Evolutionary conservation across 2,797 vertebrate species (phyloP), one percentile per base, ranked within the genome.

Genomic region (Pangasius sanitwongsei): DNA sequence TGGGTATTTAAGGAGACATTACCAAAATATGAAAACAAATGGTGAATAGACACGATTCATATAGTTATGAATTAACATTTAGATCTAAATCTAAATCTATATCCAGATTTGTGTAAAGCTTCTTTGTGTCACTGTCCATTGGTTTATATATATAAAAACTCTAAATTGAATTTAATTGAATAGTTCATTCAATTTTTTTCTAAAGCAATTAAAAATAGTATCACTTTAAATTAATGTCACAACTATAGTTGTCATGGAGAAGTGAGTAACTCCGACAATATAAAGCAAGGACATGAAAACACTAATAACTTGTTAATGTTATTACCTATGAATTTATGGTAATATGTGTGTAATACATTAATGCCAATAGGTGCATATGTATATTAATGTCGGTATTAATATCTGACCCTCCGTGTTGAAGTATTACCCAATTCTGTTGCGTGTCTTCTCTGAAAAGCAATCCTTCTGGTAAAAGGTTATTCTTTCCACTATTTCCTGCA

Each of bases 401-500:
- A 84, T 69, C 41, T 31, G 16, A 11, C 44, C 44, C 28, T 65
- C 37, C 31, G 37, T 44, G 5, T 7, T n/a, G 20, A 83, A 8
- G 23, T 44, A 83, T 69, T 34, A 34, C 44, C 31, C 44, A 69
- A 23, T 70, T 65, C 63, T 69, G 18, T 53, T 69, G 6, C 6
- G 34, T 9, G 18, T 23, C n/a, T 50, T 84, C 57, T 83, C 37
- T 16, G 6, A 63, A n/a, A 9, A 9, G 16, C 83, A 84, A 78
- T 34, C 48, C 70, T 78, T 59, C 70, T 78, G 80, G 48, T 57
- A 80, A 87, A 83, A 70, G 15, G 69, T 53, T 65, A 90, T 15
- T 67, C 37, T 65, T 77, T 41, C 53, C 25, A 63, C 44, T 74
- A 70, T 80, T 90, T 89, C 72, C 61, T 28, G 18, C 50, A 77